Percentiles rank a stretch among this genome's conserved stretches.
phyloP scores from a whole-genome alignment of 2,888 invertebrate genomes.

The Mythimna ferrago region DNA sequence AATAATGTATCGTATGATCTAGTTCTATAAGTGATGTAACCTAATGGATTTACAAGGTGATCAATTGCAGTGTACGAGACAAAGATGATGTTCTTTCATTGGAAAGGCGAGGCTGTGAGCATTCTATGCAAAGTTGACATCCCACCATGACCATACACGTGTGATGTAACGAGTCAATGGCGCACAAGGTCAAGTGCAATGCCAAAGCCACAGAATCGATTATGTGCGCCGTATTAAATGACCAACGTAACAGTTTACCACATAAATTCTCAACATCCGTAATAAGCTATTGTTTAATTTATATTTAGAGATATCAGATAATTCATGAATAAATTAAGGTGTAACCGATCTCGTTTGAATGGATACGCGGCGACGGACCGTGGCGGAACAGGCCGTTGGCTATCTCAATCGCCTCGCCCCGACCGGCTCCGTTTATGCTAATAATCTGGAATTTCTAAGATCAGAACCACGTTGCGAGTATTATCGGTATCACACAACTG shows the following conservation, averaged over 20 bases:
- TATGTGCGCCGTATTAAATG: conserved; percentile 68
- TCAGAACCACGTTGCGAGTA: conserved; percentile 68
- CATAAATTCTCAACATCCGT: conserved; percentile 57
- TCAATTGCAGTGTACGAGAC: conserved; percentile 20
- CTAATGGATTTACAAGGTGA: conserved; percentile 63
- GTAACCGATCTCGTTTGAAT: conserved; percentile 65
- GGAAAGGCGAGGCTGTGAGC: neutral
- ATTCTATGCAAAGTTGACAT: conserved; percentile 44
- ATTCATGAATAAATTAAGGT: conserved; percentile 67
- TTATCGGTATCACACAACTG: conserved; percentile 71
- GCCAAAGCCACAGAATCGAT: conserved; percentile 72
- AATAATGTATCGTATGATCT: conserved; percentile 61
- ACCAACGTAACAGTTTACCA: conserved; percentile 60
- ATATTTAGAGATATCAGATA: conserved; percentile 60
- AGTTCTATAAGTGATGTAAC: conserved; percentile 62
- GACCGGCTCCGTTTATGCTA: conserved; percentile 79
- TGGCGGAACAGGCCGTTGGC: conserved; percentile 68
- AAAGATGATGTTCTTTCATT: conserved; percentile 3
- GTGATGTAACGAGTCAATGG: conserved; percentile 71
- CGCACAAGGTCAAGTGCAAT: conserved; percentile 80
- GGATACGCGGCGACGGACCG: conserved; percentile 61
- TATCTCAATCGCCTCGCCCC: conserved; percentile 73
- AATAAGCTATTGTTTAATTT: conserved; percentile 58
- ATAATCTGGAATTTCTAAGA: conserved; percentile 78
- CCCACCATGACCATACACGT: conserved; percentile 35